Evolutionary conservation across 2,797 vertebrate species (phyloP), one percentile per base, ranked within the genome.

Genomic region (Arrhamphus sclerolepis): DNA sequence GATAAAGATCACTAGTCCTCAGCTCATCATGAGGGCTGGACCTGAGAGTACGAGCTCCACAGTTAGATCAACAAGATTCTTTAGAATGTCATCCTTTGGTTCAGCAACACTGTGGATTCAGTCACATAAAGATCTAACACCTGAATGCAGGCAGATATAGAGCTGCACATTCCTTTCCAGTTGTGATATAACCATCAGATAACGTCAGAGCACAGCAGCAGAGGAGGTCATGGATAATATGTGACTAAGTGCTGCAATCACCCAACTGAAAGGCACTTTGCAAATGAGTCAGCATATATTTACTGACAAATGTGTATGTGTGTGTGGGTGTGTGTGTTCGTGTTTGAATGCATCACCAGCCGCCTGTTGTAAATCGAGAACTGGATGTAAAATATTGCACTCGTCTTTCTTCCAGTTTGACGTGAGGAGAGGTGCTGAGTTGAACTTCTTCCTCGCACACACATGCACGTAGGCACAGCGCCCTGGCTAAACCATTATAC

Each of bases 161-260:
- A 75, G 70, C 66, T 22, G 53, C 62, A 53, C 75, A 85, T 89
- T 87, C 85, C 83, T 85, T 70, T 77, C 75, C 75, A 57, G 66
- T 54, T 72, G 69, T 89, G 87, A 89, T 83, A 86, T 87, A 88
- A 89, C 77, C 78, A 79, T 70, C 76, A 78, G 81, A 90, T 87
- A 88, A 87, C 77, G 82, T 83, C 77, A 80, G 62, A 69, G 66
- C 39, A 29, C 68, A 59, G 49, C 20, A 38, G 76, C 14, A 9
- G 59, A 80, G 67, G 66, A 75, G 82, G 75, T 87, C 82, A 76
- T 67, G 74, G 83, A 65, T 89, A 88, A 88, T 86, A 84, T 82
- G 83, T 89, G 85, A 89, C 85, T 86, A 89, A 89, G 83, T 84
- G 81, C 81, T 54, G 72, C 84, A 82, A 78, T 77, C 70, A 64